phyloP scores from a whole-genome alignment of 1,140 invertebrate species.

The Bombus pascuorum region DNA sequence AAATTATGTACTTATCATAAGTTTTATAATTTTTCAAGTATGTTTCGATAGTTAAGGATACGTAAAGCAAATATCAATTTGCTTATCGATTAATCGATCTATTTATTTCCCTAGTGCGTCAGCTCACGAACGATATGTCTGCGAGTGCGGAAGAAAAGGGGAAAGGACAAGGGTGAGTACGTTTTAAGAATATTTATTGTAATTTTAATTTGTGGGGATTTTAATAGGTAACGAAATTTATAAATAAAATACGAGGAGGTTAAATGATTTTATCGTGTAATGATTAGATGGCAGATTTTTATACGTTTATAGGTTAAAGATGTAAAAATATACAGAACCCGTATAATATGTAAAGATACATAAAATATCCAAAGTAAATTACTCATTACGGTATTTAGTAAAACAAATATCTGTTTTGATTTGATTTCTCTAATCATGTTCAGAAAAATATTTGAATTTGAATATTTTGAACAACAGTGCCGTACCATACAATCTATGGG shows the following conservation, averaged over 20 bases:
- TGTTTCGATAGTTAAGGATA: neutral
- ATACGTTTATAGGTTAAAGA: neutral
- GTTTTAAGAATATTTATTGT: neutral
- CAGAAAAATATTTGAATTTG: neutral
- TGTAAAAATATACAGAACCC: neutral
- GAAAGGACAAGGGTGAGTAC: constrained; percentile 92
- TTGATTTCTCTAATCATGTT: neutral
- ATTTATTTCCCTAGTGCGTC: constrained; percentile 90
- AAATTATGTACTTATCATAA: neutral
- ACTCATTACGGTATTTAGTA: neutral
- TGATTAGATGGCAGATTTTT: too few relatives aligned
- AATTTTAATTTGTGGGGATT: neutral
- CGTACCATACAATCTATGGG: neutral
- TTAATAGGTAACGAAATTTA: neutral
- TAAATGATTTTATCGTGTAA: neutral
- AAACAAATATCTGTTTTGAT: neutral
- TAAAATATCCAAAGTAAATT: neutral
- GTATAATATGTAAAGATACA: neutral
- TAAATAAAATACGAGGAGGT: neutral
- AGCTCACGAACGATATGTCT: constrained; percentile 96
- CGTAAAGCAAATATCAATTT: neutral
- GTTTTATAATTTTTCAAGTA: neutral
- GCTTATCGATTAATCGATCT: constrained; percentile 20
- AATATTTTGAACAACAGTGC: neutral
- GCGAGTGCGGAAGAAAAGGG: constrained; percentile 93